Percentiles rank a stretch among this genome's conserved stretches.
phyloP scores from a whole-genome alignment of 1,140 invertebrate genomes.

The Drosophila aff. region DNA sequence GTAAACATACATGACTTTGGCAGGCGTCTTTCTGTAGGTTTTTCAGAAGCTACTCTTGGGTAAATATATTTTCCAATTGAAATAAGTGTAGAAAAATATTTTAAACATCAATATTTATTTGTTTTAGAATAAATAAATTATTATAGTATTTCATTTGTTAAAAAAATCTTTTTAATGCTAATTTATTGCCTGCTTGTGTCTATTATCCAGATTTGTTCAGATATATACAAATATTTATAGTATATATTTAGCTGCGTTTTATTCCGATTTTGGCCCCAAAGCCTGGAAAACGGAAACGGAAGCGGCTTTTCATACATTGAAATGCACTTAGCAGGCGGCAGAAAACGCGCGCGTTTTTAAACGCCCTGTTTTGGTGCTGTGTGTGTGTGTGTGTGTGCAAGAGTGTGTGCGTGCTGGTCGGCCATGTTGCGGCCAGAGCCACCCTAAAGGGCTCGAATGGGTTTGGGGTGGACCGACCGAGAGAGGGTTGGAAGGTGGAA shows the following conservation, averaged over 20 bases:
- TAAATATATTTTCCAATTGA: neutral
- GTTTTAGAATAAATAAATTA: neutral
- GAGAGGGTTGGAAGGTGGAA: slow-evolving; percentile 38
- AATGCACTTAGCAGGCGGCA: slow-evolving; percentile 68
- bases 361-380: slow-evolving; percentile 39
- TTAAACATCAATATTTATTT: neutral
- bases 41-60: neutral
- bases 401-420: slow-evolving; percentile 52
- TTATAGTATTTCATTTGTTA: neutral
- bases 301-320: slow-evolving; percentile 69
- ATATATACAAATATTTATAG: neutral
- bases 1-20: neutral
- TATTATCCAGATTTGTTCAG: slow-evolving; percentile 15
- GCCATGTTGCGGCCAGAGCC: slow-evolving; percentile 58
- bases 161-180: neutral
- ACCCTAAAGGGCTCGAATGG: slow-evolving; percentile 37
- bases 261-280: slow-evolving; percentile 24
- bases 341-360: slow-evolving; percentile 75
- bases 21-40: neutral
- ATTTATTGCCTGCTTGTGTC: neutral
- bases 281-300: slow-evolving; percentile 30
- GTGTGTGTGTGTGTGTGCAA: neutral
- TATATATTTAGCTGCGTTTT: slow-evolving; percentile 15
- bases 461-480: slow-evolving; percentile 24
- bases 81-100: neutral